Evolutionary conservation across 2,797 vertebrate genomes (phyloP), one percentile per base, ranked within the genome.

Genomic region (Sebastes ruberrimus): DNA sequence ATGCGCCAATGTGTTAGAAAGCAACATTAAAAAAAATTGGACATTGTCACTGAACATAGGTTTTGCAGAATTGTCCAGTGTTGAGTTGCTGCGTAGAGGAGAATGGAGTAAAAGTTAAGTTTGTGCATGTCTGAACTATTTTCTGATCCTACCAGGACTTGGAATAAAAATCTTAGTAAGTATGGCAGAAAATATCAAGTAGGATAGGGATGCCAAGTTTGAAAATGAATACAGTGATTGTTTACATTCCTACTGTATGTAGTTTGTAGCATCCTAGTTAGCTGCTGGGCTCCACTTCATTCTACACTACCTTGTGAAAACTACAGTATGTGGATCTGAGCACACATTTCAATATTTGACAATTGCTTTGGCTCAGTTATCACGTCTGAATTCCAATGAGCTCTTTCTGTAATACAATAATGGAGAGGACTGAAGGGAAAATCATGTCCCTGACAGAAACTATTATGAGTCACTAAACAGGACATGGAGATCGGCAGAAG

Each of bases 391-490:
- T 82, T 74, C 61, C 4, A 68, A 38, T 42, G 35, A 11, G 55
- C 1, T 52, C 5, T 9, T 53, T 46, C 10, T 76, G 20, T 56
- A 42, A 74, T 22, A 60, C 27, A 73, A 20, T 70, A 68, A 63
- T 53, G 32, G 13, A 75, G 30, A 71, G 42, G 27, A 71, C 4
- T 32, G 16, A 67, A 66, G 20, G 33, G 27, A 68, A 80, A 72
- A 67, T 70, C 8, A n/a, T 33, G 42, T 56, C 22, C 23, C 32
- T 81, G 76, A 81, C 70, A 77, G 49, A 81, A 86, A 61, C 53
- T 22, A 56, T 63, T 60, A 61, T 64, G 64, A 84, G 65, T 78
- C 25, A 64, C 62, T 63, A 63, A 78, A 74, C 49, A 22, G 60
- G 69, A 78, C 25, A 27, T 74, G 42, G 42, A 66, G 53, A 33